Evolutionary conservation across 2,888 invertebrate species (phyloP).

Genomic region (Anodontia alba): DNA sequence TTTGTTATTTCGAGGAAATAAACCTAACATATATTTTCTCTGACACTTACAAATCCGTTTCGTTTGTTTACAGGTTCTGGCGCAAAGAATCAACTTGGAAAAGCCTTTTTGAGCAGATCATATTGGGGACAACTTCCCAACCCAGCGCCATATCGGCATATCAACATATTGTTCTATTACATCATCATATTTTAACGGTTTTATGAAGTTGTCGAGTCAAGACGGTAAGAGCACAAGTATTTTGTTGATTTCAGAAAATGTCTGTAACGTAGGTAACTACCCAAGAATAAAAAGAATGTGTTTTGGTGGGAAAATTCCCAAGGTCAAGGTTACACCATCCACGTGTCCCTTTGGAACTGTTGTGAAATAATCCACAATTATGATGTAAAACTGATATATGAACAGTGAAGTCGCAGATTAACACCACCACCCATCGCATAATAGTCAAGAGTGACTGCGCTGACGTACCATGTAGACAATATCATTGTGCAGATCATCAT

Average conservation of each 20-base stretch:
- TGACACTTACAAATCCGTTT: too few species aligned
- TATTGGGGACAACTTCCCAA: constrained; percentile 33
- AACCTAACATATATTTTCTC: too few species aligned
- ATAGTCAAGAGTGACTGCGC: too few species aligned
- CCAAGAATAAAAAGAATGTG: neutral
- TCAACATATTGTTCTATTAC: constrained; percentile 46
- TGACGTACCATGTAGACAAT: too few species aligned
- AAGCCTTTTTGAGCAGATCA: constrained; percentile 33
- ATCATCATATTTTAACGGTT: constrained; percentile 67
- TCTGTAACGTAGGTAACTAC: too few species aligned
- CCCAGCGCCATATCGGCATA: constrained; percentile 62
- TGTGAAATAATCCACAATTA: too few species aligned
- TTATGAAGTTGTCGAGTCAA: constrained; percentile 81
- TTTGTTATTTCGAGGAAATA: too few species aligned
- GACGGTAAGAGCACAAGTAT: constrained; percentile 71
- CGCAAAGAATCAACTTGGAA: neutral
- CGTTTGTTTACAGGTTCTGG: constrained; percentile 32
- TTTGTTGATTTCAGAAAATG: neutral
- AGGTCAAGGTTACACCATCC: constrained; percentile 43
- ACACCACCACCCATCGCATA: too few species aligned
- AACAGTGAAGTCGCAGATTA: too few species aligned
- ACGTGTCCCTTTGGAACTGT: constrained; percentile 3
- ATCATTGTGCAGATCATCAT: too few species aligned
- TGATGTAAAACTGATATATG: too few species aligned
- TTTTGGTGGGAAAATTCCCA: constrained; percentile 27